Evolutionary conservation across 2,113 vertebrate species (phyloP), one percentile per base, ranked within the genome.

Genomic region (Pyrgilauda ruficollis): DNA sequence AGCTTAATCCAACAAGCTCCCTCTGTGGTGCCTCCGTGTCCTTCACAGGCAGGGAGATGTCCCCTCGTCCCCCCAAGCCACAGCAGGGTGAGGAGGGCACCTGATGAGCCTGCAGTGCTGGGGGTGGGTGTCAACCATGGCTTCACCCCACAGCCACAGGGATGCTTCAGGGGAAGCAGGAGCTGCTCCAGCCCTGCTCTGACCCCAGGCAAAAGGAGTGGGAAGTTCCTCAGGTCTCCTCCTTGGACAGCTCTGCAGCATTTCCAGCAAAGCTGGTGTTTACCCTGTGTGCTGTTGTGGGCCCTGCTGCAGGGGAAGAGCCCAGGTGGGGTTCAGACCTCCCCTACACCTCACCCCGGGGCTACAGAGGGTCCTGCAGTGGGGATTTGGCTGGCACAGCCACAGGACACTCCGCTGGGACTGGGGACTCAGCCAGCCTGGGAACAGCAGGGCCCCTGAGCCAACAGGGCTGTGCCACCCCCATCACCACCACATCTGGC

Each of bases 211-310:
- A 15, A 37, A 46, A 26, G 35, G 7, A 55, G 47, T 7, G 68
- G 74, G 39, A n/a, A 58, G 11, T 9, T 53, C 47, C 58, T 67
- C 24, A 28, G 4, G 3, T 50, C 26, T 64, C 33, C 24, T 59
- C 53, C 35, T 20, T 4, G 49, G 46, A 15, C n/a, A n/a, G 1
- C 18, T 28, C 52, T 49, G 27, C n/a, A 23, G 61, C 9, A 1
- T 46, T 12, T 5, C 14, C 72, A 56, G 50, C 67, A 43, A 8
- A 58, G 52, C 37, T 63, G 39, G 18, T 15, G n/a, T 27, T 27
- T 11, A 2, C 5, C 24, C 55, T 0, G 0, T 0, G 6, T 39
- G 44, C 28, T 61, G 30, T 44, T 0, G 0, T 2, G n/a, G 13
- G 23, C 21, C 52, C 58, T 59, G 72, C 68, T 69, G 44, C 44